Conservation (phyloP, 2,797 vertebrate genomes). For the Sylvilagus floridanus region DNA sequence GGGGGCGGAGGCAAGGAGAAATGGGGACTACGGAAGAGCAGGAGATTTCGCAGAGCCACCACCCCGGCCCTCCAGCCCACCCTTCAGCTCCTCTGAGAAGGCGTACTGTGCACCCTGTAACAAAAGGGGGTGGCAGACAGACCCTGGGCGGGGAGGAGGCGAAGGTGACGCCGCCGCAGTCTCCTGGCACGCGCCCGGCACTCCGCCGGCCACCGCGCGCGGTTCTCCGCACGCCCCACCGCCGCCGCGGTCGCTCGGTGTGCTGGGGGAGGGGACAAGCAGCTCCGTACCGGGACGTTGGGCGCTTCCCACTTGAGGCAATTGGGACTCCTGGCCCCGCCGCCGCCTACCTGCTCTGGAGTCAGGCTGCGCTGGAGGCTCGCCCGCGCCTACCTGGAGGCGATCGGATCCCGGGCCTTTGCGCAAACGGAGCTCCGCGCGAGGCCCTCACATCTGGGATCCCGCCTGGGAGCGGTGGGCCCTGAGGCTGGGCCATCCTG, state of each 20-base stretch:
- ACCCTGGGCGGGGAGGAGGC: background rate
- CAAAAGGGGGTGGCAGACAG: slow-evolving; percentile 61
- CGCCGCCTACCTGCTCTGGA: slow-evolving; percentile 16
- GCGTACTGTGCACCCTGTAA: slow-evolving; percentile 42
- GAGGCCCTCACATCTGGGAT: background rate
- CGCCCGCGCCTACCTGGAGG: background rate
- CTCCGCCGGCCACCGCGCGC: background rate
- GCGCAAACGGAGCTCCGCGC: slow-evolving; percentile 6
- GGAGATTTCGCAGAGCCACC: background rate
- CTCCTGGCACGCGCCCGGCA: background rate
- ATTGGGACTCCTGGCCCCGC: background rate
- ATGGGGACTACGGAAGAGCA: slow-evolving; percentile 43
- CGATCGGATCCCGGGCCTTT: background rate
- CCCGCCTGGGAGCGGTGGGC: background rate
- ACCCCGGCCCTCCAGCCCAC: background rate
- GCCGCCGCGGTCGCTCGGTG: background rate
- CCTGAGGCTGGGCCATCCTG: background rate
- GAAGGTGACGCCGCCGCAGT: background rate
- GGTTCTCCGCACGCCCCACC: background rate
- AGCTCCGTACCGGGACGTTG: background rate
- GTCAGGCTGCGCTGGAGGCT: background rate
- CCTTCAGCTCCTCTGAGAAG: background rate
- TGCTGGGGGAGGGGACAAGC: slow-evolving; percentile 40
- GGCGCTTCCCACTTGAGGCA: slow-evolving; percentile 3
- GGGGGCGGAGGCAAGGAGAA: slow-evolving; percentile 61